These are phyloP conservation scores for Phoxinus phoxinus DNA, from an alignment of 2,113 vertebrate species.

Conservation along the genomic window DNA sequence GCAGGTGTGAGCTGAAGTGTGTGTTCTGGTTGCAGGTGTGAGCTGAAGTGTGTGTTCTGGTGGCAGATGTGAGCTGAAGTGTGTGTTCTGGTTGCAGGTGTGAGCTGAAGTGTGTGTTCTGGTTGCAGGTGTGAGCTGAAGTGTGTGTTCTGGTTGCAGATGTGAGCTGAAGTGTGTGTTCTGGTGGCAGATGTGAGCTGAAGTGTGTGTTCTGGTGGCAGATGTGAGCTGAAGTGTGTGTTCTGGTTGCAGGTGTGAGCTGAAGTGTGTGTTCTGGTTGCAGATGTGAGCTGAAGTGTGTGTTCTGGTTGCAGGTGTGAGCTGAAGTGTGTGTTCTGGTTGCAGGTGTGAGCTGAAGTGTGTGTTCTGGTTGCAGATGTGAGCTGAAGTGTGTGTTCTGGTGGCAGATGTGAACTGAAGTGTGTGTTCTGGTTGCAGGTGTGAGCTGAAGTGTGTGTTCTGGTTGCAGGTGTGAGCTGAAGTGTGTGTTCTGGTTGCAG, in stretches of 20 bases:
- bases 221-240: conserved; percentile 70
- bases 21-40: conserved; percentile 61
- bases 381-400: conserved; percentile 61
- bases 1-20: conserved; percentile 73
- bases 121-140: conserved; percentile 69
- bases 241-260: conserved; percentile 65
- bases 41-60: conserved; percentile 58
- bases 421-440: conserved; percentile 59
- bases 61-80: conserved; percentile 71
- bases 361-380: conserved; percentile 60
- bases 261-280: conserved; percentile 38
- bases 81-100: conserved; percentile 60
- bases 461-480: conserved; percentile 68
- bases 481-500: conserved; percentile 56
- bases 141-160: conserved; percentile 56
- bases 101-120: conserved; percentile 62
- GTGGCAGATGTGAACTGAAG: conserved; percentile 70
- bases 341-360: conserved; percentile 72
- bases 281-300: conserved; percentile 73
- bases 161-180: conserved; percentile 66
- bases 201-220: conserved; percentile 45
- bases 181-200: conserved; percentile 67
- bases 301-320: conserved; percentile 64
- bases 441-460: conserved; percentile 63
- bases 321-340: conserved; percentile 45